Conservation (phyloP, 1,140 invertebrate genomes). For the Papilio xuthus region DNA sequence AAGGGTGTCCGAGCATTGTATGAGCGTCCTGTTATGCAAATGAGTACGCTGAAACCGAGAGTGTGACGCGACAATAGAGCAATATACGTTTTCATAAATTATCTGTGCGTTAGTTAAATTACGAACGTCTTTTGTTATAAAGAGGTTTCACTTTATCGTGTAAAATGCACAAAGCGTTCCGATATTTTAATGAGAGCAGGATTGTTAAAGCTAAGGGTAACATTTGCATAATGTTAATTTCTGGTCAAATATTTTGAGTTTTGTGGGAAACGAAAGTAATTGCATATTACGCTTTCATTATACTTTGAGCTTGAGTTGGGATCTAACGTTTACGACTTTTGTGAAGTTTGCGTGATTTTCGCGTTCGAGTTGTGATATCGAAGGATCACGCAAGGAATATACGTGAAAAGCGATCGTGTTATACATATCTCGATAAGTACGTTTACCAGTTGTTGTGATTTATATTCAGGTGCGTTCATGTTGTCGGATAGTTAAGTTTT, state of each 20-base stretch:
- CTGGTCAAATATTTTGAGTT: conserved; percentile 72
- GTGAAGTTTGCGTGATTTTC: conserved; percentile 54
- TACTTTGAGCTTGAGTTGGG: conserved; percentile 48
- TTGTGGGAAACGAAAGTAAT: conserved; percentile 73
- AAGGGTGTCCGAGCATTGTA: conserved; percentile 73
- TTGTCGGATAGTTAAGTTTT: conserved; percentile 77
- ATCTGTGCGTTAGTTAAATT: conserved; percentile 77
- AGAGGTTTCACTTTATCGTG: conserved; percentile 48
- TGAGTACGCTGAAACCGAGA: conserved; percentile 79
- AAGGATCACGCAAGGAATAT: conserved; percentile 56
- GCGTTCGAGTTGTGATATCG: conserved; percentile 37
- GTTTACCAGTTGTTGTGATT: conserved; percentile 70
- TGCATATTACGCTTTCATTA: conserved; percentile 48
- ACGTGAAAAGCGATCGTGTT: conserved; percentile 71
- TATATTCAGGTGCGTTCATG: conserved; percentile 75
- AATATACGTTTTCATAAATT: conserved; percentile 75
- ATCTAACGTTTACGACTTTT: conserved; percentile 36
- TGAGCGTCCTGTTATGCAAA: conserved; percentile 74
- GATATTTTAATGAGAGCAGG: conserved; percentile 22
- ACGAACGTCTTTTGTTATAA: conserved; percentile 56
- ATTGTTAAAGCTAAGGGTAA: conserved; percentile 51
- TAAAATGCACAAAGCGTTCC: conserved; percentile 49
- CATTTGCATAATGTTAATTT: conserved; percentile 72
- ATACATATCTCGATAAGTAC: conserved; percentile 74
- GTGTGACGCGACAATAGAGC: conserved; percentile 62